Evolutionary conservation across 1,140 invertebrate species (phyloP).

Genomic region (Nixonia krombeini): DNA sequence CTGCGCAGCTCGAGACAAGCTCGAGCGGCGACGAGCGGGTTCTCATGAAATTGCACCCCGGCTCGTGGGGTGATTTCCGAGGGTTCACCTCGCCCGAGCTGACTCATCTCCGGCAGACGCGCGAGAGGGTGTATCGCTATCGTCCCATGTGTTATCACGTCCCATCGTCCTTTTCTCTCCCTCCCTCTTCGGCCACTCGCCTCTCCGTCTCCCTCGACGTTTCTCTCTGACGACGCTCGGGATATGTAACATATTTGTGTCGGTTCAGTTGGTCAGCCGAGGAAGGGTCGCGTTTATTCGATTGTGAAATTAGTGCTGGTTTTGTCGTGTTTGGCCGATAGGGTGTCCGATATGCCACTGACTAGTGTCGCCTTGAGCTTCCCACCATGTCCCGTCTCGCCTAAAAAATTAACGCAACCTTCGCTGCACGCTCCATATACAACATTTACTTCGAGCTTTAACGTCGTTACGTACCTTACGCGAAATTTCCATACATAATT

Average conservation of each 20-base stretch:
- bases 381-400: too few species aligned
- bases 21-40: too few species aligned
- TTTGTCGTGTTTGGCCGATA: conserved; percentile 65
- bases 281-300: conserved; percentile 64
- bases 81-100: conserved; percentile 25
- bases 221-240: conserved; percentile 27
- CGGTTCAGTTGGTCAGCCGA: conserved; percentile 52
- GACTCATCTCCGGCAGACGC: conserved; percentile 38
- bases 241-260: conserved; percentile 56
- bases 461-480: too few species aligned
- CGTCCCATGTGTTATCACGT: conserved; percentile 61
- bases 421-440: too few species aligned
- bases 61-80: conserved; percentile 22
- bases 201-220: conserved; percentile 36
- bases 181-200: conserved; percentile 11
- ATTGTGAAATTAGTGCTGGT: conserved; percentile 72
- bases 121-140: conserved; percentile 62
- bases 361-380: conserved; percentile 18
- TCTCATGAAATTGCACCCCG: conserved; percentile 25
- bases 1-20: too few species aligned
- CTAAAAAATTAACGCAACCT: too few species aligned
- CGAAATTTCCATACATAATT: too few species aligned
- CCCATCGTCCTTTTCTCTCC: conserved; percentile 33
- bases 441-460: too few species aligned
- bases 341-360: conserved; percentile 38